Evolutionary conservation across 2,888 invertebrate species (phyloP), one percentile per base, ranked within the genome.

Genomic region (Hipparchia semele): DNA sequence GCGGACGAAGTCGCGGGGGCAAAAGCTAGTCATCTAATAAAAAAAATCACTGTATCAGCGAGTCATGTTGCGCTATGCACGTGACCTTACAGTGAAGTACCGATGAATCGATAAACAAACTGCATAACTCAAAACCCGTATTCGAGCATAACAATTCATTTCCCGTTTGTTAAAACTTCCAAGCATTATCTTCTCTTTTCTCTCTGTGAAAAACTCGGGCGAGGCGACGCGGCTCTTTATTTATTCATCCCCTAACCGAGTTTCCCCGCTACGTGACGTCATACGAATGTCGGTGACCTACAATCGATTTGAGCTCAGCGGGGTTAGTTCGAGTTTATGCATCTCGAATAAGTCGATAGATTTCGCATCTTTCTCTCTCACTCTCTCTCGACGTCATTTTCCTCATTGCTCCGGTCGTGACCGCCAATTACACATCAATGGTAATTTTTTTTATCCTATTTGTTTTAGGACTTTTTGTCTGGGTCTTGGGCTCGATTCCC

Each of bases 191-290:
- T 56, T 13, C n/a, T 46, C 6, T 60, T 61, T 61, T 61, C 39
- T 59, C 67, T 53, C 4, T 6, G 58, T 23, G 61, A 49, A 39
- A 33, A 67, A 45, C 61, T 53, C 61, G 54, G 64, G 69, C 68
- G 73, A 65, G 61, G 70, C 74, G 73, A 71, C 73, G 58, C 49
- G 66, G 65, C 66, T 76, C 68, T 69, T 76, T 71, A 74, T 74
- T 75, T 76, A 76, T 76, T 76, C 75, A 76, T 62, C 69, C 70
- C 67, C 72, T 74, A 76, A 73, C 76, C 74, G 76, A 76, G 76
- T 76, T 76, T 73, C 23, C 49, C 72, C 56, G 54, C 68, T 67
- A 61, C 33, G 70, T 76, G 76, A 76, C 76, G 76, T 76, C 75
- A 76, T 67, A 73, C 71, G 68, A 62, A 68, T 76, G 76, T 76